Evolutionary conservation across 2,888 invertebrate species (phyloP).

Genomic region (Callimorpha dominula): DNA sequence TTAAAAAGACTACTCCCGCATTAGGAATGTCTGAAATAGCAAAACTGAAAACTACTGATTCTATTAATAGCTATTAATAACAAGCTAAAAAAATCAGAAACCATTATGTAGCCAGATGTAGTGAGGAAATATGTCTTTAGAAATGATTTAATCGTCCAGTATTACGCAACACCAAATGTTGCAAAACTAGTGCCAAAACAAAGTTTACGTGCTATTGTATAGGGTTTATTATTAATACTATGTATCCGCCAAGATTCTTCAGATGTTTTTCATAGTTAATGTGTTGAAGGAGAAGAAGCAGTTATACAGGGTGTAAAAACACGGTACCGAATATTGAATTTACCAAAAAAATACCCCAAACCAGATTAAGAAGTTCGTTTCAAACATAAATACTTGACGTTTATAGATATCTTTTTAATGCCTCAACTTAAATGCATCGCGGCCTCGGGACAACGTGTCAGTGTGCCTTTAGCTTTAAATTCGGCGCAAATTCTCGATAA

Average conservation of each 20-base stretch:
- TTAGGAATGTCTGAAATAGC: background rate
- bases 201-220: constrained; percentile 7
- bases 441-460: no score
- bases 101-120: background rate
- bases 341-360: no score
- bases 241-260: background rate
- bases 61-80: background rate
- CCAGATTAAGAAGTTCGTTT: no score
- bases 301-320: no score
- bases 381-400: no score
- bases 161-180: constrained; percentile 11
- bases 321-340: no score
- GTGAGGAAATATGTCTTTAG: background rate
- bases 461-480: no score
- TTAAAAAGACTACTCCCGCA: no score
- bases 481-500: no score
- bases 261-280: constrained; percentile 5
- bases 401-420: no score
- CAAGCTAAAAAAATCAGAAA: background rate
- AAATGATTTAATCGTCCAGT: background rate
- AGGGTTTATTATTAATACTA: constrained; percentile 1
- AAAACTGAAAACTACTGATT: background rate
- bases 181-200: constrained; percentile 8
- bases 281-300: background rate
- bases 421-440: no score